These are phyloP conservation scores for Cosmia trapezina DNA, from an alignment of 2,888 invertebrate species.

Conservation along the genomic window DNA sequence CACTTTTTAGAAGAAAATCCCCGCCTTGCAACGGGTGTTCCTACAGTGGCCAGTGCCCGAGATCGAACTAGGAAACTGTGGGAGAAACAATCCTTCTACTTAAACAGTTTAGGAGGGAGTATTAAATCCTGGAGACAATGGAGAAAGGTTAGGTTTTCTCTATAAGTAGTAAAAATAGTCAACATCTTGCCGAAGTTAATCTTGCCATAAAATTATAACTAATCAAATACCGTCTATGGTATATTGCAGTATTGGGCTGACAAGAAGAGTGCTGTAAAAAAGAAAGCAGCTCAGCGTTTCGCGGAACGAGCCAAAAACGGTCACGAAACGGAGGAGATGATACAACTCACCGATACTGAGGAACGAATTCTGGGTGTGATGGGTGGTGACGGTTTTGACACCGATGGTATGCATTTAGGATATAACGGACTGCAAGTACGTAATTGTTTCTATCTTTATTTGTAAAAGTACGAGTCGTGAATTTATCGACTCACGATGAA, in stretches of 20 bases:
- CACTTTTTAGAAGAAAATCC: constrained; percentile 8
- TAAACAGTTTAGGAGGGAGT: constrained; percentile 16
- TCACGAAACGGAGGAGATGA: background rate
- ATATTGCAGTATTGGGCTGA: constrained; percentile 19
- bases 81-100: constrained; percentile 7
- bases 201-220: background rate
- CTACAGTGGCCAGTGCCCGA: constrained; percentile 6
- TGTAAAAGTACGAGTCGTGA: background rate
- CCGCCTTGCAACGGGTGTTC: constrained; percentile 2
- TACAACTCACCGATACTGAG: constrained; percentile 12
- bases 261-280: constrained; percentile 15
- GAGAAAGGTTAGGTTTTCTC: constrained; percentile 15
- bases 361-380: constrained; percentile 12
- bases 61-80: constrained; percentile 12
- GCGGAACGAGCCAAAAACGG: constrained; percentile 2
- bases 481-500: background rate
- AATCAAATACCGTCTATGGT: background rate
- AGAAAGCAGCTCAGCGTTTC: constrained; percentile 9
- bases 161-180: background rate
- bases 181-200: background rate
- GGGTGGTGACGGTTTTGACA: background rate
- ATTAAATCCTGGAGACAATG: constrained; percentile 16
- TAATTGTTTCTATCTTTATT: background rate
- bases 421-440: constrained; percentile 6
- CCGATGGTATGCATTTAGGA: constrained; percentile 1